Evolutionary conservation across 2,113 vertebrate species (phyloP), one percentile per base, ranked within the genome.

Genomic region (Anguilla japonica): DNA sequence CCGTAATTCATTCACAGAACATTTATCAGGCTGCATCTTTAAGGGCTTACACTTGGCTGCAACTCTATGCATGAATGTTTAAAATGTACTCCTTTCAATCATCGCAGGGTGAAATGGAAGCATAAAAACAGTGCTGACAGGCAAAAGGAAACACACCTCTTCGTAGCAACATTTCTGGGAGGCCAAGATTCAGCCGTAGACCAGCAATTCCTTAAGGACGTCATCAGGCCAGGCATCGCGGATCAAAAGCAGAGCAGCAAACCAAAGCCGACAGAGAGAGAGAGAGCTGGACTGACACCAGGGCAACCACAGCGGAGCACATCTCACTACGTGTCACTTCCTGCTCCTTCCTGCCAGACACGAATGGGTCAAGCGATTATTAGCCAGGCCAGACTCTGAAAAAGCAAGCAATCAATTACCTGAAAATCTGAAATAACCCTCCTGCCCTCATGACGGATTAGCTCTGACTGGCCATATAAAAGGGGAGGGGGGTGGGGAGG

Each of bases 131-230:
- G 29, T 40, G 53, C 41, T 39, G 84, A 71, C 67, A 39, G 41
- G 67, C 15, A 41, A 75, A 43, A 20, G 41, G 41, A 60, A 34
- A 75, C 22, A 63, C 4, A 40, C 43, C 46, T 13, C 41, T 71
- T 41, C 41, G 29, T 5, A 11, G 5, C 20, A 71, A 2, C 46
- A 40, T 40, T 78, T 84, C 41, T n/a, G 40, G 83, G 41, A 56
- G 40, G 50, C 3, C 6, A 63, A 50, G 67, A 78, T 67, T 79
- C 11, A 79, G 79, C 53, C 50, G 75, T 56, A 46, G 75, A 78
- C 41, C 78, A 15, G 84, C n/a, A 85, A 85, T 79, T 79, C 84
- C 71, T 53, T 79, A 39, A 79, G 75, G 71, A 80, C 26, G 75
- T 80, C 46, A 26, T n/a, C 43, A 85, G 43, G 22, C 29, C 14